Evolutionary conservation across 2,797 vertebrate genomes (phyloP), one percentile per base, ranked within the genome.

Genomic region (Bucorvus abyssinicus): DNA sequence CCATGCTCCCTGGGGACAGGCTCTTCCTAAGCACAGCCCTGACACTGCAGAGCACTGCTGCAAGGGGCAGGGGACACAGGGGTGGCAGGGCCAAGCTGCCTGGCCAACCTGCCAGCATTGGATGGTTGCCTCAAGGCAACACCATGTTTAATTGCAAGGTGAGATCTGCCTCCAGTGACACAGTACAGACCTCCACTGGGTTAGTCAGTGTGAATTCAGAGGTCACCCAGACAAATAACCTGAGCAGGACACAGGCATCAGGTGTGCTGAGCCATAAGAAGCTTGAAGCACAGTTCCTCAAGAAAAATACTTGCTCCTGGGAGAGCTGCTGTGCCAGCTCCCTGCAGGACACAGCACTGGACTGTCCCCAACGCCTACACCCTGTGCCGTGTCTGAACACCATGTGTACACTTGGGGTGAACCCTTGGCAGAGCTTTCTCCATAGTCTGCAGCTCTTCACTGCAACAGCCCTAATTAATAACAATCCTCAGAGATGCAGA

Each of bases 321-420:
- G 21, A 34, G 27, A 38, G 38, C 34, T 24, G 19, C 30, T 53
- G 30, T 36, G 29, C 38, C 49, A 49, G 59, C 23, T 20, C 9
- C 56, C 49, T 45, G 27, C 2, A 27, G 70, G 71, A 65, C 36
- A 7, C 10, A 2, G 21, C 1, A 30, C 60, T 50, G 73, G 38
- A 10, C 22, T 10, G 53, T 55, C 50, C 44, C 50, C 2, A 26
- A 19, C 0, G 7, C 47, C 60, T 17, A 14, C 55, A 27, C 24
- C 15, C 18, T 12, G 12, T 3, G 6, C 34, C 27, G 26, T 12
- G 5, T 19, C 45, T 27, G 32, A 36, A 32, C 1, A 24, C 14
- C 49, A 2, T 0, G 6, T 3, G 3, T 16, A 32, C 18, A 0
- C 32, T 7, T 3, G 15, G 38, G n/a, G 18, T 17, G 26, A 64